Conservation (phyloP, 2,113 vertebrate species). For the Pao palembangensis region DNA sequence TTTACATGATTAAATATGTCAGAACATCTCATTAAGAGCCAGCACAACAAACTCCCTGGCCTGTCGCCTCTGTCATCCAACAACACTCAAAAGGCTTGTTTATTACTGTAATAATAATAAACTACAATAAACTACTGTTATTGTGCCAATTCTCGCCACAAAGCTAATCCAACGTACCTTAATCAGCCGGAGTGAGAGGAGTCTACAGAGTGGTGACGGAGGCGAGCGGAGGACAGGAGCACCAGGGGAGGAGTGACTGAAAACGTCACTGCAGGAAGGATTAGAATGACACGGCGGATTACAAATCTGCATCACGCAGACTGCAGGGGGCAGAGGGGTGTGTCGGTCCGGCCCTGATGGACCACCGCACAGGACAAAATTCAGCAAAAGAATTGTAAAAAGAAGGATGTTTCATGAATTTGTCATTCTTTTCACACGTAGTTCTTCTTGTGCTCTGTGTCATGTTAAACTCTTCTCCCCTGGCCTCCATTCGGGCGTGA, state of each 20-base stretch:
- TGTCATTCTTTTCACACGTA: not conserved
- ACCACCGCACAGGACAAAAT: not conserved
- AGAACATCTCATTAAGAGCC: too few relatives aligned
- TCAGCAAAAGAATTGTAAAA: not conserved
- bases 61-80: too few relatives aligned
- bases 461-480: too few relatives aligned
- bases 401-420: not conserved
- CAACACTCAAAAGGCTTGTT: not conserved
- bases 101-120: too few relatives aligned
- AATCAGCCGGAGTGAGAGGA: constrained; percentile 35
- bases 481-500: constrained; percentile 8
- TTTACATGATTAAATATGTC: too few relatives aligned
- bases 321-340: not conserved
- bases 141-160: not conserved
- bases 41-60: too few relatives aligned
- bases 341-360: not conserved
- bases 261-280: constrained; percentile 76
- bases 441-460: not conserved
- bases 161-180: constrained; percentile 63
- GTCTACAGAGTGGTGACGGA: constrained; percentile 25
- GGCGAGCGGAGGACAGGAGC: constrained; percentile 30
- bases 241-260: constrained; percentile 56
- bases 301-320: constrained; percentile 74
- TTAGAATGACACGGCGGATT: constrained; percentile 83
- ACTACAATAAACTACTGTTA: too few relatives aligned